Evolutionary conservation across 1,140 invertebrate genomes (phyloP).

Genomic region (Drosophila bifasciata): DNA sequence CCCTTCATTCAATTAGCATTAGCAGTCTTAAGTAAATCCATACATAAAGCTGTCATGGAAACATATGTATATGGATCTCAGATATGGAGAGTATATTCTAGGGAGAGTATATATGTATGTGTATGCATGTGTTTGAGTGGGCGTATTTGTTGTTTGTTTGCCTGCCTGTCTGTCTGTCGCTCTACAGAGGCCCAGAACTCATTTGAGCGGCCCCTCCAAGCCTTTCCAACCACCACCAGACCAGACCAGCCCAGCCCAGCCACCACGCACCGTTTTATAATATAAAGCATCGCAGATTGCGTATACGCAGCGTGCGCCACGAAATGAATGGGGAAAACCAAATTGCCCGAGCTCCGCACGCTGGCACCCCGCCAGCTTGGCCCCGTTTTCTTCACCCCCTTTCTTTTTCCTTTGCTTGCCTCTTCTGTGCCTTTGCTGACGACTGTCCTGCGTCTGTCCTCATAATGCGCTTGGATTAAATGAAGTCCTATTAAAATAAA

Average conservation of each 20-base stretch:
- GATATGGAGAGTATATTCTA: too few species aligned
- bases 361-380: slow-evolving; percentile 45
- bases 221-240: slow-evolving; percentile 31
- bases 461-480: slow-evolving; percentile 76
- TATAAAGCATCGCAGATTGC: slow-evolving; percentile 68
- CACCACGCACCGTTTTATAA: slow-evolving; percentile 62
- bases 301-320: slow-evolving; percentile 73
- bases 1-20: too few species aligned
- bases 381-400: slow-evolving; percentile 25
- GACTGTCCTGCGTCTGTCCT: slow-evolving; percentile 45
- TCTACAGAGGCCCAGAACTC: neutral
- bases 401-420: slow-evolving; percentile 1
- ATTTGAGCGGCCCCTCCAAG: slow-evolving; percentile 13
- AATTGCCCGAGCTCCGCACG: slow-evolving; percentile 60
- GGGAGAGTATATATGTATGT: neutral
- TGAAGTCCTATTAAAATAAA: slow-evolving; percentile 83
- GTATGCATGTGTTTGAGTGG: slow-evolving; percentile 34
- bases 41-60: too few species aligned
- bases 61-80: too few species aligned
- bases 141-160: slow-evolving; percentile 72
- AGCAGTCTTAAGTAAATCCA: too few species aligned
- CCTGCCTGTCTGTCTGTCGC: slow-evolving; percentile 50
- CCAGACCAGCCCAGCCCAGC: neutral
- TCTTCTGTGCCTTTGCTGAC: slow-evolving; percentile 21
- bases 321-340: slow-evolving; percentile 55